Evolutionary conservation across 2,888 invertebrate species (phyloP), one percentile per base, ranked within the genome.

Genomic region (Pheosia gnoma): DNA sequence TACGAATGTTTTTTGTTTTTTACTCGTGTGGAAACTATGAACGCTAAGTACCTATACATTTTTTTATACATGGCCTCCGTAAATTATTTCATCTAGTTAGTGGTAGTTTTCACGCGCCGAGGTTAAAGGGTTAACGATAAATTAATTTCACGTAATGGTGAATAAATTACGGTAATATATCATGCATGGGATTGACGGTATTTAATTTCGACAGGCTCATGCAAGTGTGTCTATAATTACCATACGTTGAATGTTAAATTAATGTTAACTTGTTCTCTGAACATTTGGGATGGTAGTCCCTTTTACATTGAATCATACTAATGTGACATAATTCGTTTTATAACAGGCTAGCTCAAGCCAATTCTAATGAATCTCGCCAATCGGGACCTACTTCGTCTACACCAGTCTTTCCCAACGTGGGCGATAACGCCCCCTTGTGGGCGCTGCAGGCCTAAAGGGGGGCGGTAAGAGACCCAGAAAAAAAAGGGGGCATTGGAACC

Each of bases 241-340:
- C 70, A 70, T 59, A 63, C 71, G 71, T 80, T 79, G 79, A 82
- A 82, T 80, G 78, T 79, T 63, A 76, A 80, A 79, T 81, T 82
- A 83, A 82, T 81, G 79, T 71, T 47, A 47, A 47, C 1, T 9
- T 45, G 8, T 5, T 47, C 8, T 10, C 43, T 2, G 43, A 43
- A 25, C 0, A 8, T 65, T 64, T 75, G 68, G 69, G 69, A 67
- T 72, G 73, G 75, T 80, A 68, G 71, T 73, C 74, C 74, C 75
- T 78, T 83, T 81, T 81, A 73, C 74, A 69, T 78, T 68, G 72
- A 74, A 82, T 82, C 80, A 80, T 81, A 83, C 80, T 81, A 81
- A 77, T 76, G 66, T 67, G 71, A 10, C 9, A 43, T 43, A 43
- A 43, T 9, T 43, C 10, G 10, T 10, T 9, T 4, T 41, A 8